Evolutionary conservation across 2,888 invertebrate species (phyloP).

Genomic region (Torymus texanus): DNA sequence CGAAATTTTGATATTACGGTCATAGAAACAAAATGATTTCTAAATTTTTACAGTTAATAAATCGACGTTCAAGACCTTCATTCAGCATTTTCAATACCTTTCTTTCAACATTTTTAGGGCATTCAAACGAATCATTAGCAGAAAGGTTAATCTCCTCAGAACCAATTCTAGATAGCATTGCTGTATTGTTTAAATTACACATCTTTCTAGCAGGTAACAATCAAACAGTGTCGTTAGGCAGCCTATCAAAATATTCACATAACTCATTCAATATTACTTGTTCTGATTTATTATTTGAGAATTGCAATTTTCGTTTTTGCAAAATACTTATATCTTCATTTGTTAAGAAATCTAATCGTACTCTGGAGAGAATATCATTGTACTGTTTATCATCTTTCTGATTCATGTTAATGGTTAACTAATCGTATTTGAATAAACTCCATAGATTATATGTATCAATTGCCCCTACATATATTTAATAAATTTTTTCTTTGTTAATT

Average conservation of each 20-base stretch:
- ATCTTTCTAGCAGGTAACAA: slow-evolving; percentile 2
- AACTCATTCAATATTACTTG: neutral
- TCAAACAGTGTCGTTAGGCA: neutral
- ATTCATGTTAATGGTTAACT: no score
- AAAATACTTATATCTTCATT: no score
- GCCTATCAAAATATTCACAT: neutral
- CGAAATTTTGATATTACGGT: no score
- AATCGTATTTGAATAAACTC: no score
- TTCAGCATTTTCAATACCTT: neutral
- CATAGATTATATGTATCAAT: no score
- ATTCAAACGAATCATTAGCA: slow-evolving; percentile 23
- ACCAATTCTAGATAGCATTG: slow-evolving; percentile 4
- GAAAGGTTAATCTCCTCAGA: slow-evolving; percentile 13
- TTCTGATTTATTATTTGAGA: neutral
- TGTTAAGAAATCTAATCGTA: no score
- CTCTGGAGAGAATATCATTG: no score
- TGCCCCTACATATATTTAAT: no score
- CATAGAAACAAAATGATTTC: no score
- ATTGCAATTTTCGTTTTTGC: neutral
- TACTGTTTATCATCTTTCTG: no score
- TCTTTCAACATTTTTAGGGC: neutral
- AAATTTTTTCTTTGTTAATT: no score
- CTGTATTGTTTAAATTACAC: neutral
- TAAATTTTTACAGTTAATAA: no score
- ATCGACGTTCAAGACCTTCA: neutral